Percentiles rank a stretch among this genome's conserved stretches.
Conservation (phyloP, 2,797 vertebrate genomes). For the Hydrophis major region DNA sequence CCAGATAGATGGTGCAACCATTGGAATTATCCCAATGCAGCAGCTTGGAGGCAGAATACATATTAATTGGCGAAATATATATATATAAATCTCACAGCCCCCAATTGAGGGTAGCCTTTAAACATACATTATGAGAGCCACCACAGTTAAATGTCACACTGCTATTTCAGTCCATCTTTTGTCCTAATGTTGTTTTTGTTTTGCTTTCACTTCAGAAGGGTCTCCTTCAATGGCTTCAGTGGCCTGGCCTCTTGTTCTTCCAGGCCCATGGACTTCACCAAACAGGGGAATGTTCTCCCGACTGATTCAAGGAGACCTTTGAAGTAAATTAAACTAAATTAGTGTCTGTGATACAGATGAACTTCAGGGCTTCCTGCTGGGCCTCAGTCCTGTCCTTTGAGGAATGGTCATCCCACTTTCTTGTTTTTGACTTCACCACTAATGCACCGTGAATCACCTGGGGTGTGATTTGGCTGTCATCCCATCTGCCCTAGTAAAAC, state of each 20-base stretch:
- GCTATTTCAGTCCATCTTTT: slow-evolving; percentile 43
- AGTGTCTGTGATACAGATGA: slow-evolving; percentile 60
- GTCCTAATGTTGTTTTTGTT: neutral
- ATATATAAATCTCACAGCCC: neutral
- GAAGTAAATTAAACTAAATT: slow-evolving; percentile 68
- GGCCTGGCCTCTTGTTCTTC: slow-evolving; percentile 21
- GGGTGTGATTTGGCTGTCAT: slow-evolving; percentile 38
- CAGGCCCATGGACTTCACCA: slow-evolving; percentile 19
- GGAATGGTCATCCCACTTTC: slow-evolving; percentile 50
- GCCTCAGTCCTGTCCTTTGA: slow-evolving; percentile 35
- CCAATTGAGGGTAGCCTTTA: neutral
- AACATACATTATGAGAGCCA: neutral
- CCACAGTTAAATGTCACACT: neutral
- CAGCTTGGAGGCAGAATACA: neutral
- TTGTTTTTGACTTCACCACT: slow-evolving; percentile 4
- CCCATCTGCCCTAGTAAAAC: slow-evolving; percentile 54
- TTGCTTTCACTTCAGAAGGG: slow-evolving; percentile 30
- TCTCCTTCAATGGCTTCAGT: slow-evolving; percentile 45
- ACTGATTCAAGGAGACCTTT: slow-evolving; percentile 53
- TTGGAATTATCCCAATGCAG: neutral
- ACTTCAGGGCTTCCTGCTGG: slow-evolving; percentile 46
- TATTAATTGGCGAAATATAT: neutral
- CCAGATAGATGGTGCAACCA: neutral
- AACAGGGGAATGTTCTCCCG: slow-evolving; percentile 7
- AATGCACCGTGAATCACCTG: slow-evolving; percentile 59